These are phyloP conservation scores for Anastrepha obliqua DNA, from an alignment of 1,140 invertebrate species.

Conservation along the genomic window DNA sequence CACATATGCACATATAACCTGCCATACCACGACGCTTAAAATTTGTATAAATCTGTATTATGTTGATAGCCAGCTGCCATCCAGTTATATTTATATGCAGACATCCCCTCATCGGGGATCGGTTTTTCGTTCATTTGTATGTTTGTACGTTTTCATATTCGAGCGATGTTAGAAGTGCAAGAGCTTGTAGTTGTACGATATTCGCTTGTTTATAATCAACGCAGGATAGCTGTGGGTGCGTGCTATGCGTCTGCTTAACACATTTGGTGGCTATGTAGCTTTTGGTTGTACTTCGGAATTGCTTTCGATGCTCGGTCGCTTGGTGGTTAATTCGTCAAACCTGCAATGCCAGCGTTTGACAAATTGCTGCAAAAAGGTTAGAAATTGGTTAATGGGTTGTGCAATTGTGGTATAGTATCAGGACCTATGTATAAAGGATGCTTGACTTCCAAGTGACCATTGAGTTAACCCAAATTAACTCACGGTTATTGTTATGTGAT, in stretches of 20 bases:
- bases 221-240: neutral
- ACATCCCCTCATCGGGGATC: neutral
- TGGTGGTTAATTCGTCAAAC: neutral
- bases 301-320: neutral
- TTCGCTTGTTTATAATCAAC: neutral
- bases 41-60: slow-evolving; percentile 12
- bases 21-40: neutral
- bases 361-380: neutral
- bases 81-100: neutral
- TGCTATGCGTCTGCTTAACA: neutral
- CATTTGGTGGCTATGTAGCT: neutral
- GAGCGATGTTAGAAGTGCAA: neutral
- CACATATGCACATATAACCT: neutral
- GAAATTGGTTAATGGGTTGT: neutral
- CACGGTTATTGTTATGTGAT: no score
- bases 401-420: neutral
- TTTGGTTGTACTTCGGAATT: no score
- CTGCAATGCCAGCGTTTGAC: neutral
- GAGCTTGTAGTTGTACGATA: neutral
- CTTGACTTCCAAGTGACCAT: no score
- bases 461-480: no score
- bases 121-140: neutral
- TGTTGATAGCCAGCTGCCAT: neutral
- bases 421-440: no score
- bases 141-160: neutral